Evolutionary conservation across 2,113 vertebrate genomes (phyloP).

Genomic region (Benitochromis conjunctus): DNA sequence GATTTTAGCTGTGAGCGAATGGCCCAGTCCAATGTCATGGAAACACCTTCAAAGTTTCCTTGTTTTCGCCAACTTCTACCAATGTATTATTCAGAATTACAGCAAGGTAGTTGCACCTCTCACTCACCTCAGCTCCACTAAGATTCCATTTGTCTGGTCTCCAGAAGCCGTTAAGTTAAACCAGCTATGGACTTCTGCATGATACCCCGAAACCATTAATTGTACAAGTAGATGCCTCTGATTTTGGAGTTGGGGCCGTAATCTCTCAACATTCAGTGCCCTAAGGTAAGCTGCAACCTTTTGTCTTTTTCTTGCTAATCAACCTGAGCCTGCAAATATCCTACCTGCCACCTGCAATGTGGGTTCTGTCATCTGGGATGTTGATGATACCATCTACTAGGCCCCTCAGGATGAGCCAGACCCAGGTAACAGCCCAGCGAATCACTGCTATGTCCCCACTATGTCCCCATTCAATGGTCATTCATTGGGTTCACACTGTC

Average conservation of each 20-base stretch:
- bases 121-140: background rate
- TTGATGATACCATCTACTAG: background rate
- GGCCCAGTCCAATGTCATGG: background rate
- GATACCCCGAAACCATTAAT: background rate
- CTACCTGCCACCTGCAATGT: background rate
- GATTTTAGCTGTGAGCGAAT: background rate
- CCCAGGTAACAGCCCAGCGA: background rate
- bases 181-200: background rate
- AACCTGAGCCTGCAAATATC: background rate
- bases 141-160: background rate
- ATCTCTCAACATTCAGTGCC: background rate
- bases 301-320: background rate
- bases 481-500: background rate
- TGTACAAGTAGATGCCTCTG: background rate
- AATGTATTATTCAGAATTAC: background rate
- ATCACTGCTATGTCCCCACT: background rate
- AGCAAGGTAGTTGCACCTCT: background rate
- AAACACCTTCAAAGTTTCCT: background rate
- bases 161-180: background rate
- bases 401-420: background rate
- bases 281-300: background rate
- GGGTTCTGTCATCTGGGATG: background rate
- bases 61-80: background rate
- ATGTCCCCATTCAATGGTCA: background rate
- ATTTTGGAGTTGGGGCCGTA: background rate